These are phyloP conservation scores for Peromyscus polionotus DNA, from an alignment of 2,113 vertebrate genomes.

Conservation along the genomic window DNA sequence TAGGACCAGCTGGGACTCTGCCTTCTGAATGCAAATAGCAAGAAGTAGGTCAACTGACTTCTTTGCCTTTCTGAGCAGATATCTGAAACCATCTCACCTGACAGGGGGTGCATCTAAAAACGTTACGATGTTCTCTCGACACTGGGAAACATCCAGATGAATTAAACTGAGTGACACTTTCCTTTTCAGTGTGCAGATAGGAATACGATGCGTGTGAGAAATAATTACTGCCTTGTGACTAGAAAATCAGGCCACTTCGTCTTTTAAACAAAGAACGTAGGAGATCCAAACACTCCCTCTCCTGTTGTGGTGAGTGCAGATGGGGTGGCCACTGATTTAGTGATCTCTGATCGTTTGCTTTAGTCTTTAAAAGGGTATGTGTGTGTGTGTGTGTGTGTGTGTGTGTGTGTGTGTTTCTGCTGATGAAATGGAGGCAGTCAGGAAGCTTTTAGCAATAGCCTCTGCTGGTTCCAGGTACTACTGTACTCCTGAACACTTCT, in stretches of 20 bases:
- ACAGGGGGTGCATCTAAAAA: conserved; percentile 63
- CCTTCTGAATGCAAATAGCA: conserved; percentile 64
- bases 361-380: conserved; percentile 45
- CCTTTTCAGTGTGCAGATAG: conserved; percentile 59
- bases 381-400: neutral
- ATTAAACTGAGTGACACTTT: conserved; percentile 54
- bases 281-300: neutral
- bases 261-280: conserved; percentile 41
- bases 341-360: conserved; percentile 44
- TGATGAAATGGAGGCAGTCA: conserved; percentile 53
- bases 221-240: conserved; percentile 48
- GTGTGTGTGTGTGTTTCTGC: neutral
- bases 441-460: conserved; percentile 65
- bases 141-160: conserved; percentile 59
- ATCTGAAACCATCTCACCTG: conserved; percentile 67
- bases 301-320: neutral
- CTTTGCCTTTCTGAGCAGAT: conserved; percentile 63
- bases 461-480: conserved; percentile 50
- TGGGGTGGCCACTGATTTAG: conserved; percentile 30
- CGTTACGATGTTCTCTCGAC: conserved; percentile 58
- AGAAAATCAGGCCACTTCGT: conserved; percentile 63
- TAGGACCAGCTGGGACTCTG: neutral
- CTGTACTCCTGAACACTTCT: conserved; percentile 2
- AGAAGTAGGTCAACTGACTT: conserved; percentile 76
- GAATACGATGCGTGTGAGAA: conserved; percentile 56